Evolutionary conservation across 1,140 invertebrate species (phyloP).

Genomic region (Pollicipes pollicipes): DNA sequence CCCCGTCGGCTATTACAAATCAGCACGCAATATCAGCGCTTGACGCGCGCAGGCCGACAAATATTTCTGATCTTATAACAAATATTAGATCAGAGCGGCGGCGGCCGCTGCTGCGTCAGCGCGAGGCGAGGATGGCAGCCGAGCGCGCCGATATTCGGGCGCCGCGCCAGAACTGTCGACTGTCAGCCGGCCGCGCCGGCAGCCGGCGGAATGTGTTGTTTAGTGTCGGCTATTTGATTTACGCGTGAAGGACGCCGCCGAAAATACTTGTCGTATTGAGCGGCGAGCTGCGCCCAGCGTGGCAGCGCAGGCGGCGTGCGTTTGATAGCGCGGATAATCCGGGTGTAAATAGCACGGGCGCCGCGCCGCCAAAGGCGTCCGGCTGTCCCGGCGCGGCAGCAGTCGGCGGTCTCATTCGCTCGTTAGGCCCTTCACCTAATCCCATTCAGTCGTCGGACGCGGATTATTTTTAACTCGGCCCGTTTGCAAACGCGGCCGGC

Average conservation of each 20-base stretch:
- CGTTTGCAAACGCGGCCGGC: too few species aligned
- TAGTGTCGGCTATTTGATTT: not conserved
- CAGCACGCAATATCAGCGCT: not conserved
- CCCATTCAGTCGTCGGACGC: not conserved
- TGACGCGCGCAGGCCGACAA: not conserved
- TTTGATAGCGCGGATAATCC: not conserved
- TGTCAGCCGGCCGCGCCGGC: not conserved
- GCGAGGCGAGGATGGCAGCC: too few species aligned
- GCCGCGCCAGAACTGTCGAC: not conserved
- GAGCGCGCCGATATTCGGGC: not conserved
- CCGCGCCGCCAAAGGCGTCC: too few species aligned
- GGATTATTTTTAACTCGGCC: not conserved
- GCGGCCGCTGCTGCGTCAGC: not conserved
- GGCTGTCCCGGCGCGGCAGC: too few species aligned
- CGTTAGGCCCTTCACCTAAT: not conserved
- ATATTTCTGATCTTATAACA: conserved; percentile 2
- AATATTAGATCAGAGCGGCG: conserved; percentile 1
- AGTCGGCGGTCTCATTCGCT: not conserved
- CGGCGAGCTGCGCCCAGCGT: not conserved
- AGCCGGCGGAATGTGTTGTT: not conserved
- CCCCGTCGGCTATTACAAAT: not conserved
- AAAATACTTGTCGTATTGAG: not conserved
- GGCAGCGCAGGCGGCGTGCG: not conserved
- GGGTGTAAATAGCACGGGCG: not conserved
- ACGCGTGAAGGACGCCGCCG: not conserved